These are phyloP conservation scores for Acipenser ruthenus DNA, from an alignment of 2,797 vertebrate genomes.

Conservation along the genomic window DNA sequence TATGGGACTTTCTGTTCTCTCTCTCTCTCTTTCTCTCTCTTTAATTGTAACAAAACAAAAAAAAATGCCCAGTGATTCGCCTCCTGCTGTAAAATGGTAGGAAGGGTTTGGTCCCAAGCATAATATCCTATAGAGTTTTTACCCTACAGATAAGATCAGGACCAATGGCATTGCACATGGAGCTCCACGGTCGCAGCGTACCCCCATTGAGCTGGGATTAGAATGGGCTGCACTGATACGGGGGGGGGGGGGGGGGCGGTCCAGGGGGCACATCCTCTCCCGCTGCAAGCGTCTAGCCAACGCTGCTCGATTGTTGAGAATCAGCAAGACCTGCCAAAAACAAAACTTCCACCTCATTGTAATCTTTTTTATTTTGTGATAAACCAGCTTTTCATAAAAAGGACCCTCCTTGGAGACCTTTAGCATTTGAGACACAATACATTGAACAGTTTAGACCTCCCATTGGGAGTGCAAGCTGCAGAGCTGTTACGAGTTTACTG, in stretches of 20 bases:
- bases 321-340: constrained; percentile 27
- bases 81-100: constrained; percentile 72
- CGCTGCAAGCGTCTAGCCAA: constrained; percentile 34
- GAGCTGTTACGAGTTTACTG: neutral
- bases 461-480: neutral
- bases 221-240: constrained; percentile 26
- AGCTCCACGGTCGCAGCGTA: constrained; percentile 27
- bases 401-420: constrained; percentile 40
- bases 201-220: constrained; percentile 34
- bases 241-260: constrained; percentile 27
- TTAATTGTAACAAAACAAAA: neutral
- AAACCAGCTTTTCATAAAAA: constrained; percentile 38
- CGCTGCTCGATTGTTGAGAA: constrained; percentile 43
- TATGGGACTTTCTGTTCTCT: neutral
- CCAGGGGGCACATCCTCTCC: constrained; percentile 33
- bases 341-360: constrained; percentile 45
- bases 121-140: constrained; percentile 61
- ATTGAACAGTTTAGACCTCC: neutral
- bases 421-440: constrained; percentile 48
- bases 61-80: constrained; percentile 33
- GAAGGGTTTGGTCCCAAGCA: constrained; percentile 85
- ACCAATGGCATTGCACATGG: constrained; percentile 41
- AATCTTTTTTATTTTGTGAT: constrained; percentile 46
- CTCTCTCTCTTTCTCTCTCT: too few species aligned
- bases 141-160: constrained; percentile 72